Evolutionary conservation across 2,113 vertebrate species (phyloP), one percentile per base, ranked within the genome.

Genomic region (Nematolebias whitei): DNA sequence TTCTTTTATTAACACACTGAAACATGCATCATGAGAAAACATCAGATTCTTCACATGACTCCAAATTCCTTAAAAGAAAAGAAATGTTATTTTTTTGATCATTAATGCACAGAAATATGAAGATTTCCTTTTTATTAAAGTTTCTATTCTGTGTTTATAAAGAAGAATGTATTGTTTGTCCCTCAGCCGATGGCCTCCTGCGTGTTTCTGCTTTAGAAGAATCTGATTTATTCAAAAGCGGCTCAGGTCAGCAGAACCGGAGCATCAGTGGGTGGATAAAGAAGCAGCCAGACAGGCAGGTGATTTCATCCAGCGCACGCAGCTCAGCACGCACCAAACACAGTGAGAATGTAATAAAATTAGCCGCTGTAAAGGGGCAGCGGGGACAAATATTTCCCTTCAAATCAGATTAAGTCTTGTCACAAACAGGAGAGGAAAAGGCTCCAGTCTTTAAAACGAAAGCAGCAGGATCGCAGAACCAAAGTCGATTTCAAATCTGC

Each of bases 401-500:
- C 19, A 67, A 47, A 71, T 39, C 47, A 1, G 55, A 35, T 22
- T 49, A 57, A 66, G 61, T 70, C 78, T 55, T 58, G 49, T 61
- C 56, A 22, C 51, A 79, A 64, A 70, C 41, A 5, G 18, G n/a
- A 52, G 2, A 62, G 52, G 51, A 23, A 77, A 68, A 78, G 76
- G 68, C 76, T 71, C 64, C 64, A 75, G 51, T 60, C 18, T 63
- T 60, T 9, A 13, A 68, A 68, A 76, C 60, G 38, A 74, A 72
- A 76, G 71, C 64, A 23, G 71, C 52, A 15, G 79, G 67, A 52
- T n/a, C 29, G 32, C 40, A 14, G 68, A 53, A 41, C 24, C 65
- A 74, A 71, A 86, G 66, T 69, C 78, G 61, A 75, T 82, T 64
- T 79, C 35, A 78, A 74, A 73, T 14, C 22, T 26, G 71, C 48